Evolutionary conservation across 1,140 invertebrate genomes (phyloP).

Genomic region (Hestina assimilis): DNA sequence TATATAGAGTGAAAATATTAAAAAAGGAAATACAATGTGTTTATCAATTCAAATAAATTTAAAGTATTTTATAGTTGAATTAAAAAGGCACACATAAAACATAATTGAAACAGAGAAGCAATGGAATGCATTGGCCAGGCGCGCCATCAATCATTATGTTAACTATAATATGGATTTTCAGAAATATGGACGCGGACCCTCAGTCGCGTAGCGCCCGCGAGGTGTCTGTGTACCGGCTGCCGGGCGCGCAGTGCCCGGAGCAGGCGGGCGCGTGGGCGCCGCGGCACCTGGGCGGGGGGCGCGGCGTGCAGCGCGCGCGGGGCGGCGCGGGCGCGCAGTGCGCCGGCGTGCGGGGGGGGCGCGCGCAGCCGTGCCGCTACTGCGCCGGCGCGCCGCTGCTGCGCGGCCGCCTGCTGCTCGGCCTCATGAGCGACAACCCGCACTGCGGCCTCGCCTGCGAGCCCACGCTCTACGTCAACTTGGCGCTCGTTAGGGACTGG

Average conservation of each 20-base stretch:
- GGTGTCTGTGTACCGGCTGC: slow-evolving; percentile 22
- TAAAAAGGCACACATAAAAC: background rate
- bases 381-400: slow-evolving; percentile 52
- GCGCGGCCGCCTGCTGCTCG: slow-evolving; percentile 29
- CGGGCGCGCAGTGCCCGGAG: slow-evolving; percentile 19
- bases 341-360: slow-evolving; percentile 27
- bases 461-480: slow-evolving; percentile 41
- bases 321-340: slow-evolving; percentile 29
- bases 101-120: too few species aligned
- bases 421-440: slow-evolving; percentile 35
- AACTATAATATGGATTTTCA: too few species aligned
- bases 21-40: too few species aligned
- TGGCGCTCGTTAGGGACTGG: slow-evolving; percentile 40
- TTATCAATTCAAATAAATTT: too few species aligned
- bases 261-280: slow-evolving; percentile 16
- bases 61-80: background rate
- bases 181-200: slow-evolving; percentile 23
- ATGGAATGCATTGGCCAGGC: too few species aligned
- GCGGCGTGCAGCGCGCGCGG: slow-evolving; percentile 6
- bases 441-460: slow-evolving; percentile 45
- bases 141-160: too few species aligned
- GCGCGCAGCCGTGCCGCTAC: slow-evolving; percentile 36
- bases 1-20: too few species aligned
- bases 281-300: slow-evolving; percentile 30
- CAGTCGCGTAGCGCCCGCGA: slow-evolving; percentile 14